These are phyloP conservation scores for Psilanteris sp. DNA, from an alignment of 1,140 invertebrate species.

Conservation along the genomic window DNA sequence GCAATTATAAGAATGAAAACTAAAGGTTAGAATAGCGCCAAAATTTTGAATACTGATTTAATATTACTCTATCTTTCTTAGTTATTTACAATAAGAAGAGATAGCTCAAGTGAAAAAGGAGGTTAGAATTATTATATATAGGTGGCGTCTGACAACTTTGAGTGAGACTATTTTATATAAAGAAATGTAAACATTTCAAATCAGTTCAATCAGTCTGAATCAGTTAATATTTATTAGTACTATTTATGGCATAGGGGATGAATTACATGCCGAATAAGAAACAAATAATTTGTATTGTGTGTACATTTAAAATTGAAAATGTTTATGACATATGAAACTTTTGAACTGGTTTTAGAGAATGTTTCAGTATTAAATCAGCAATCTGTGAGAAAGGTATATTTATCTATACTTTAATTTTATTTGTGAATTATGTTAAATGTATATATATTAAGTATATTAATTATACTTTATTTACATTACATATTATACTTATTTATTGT, in stretches of 20 bases:
- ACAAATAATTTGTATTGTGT: no score
- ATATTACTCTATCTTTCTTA: neutral
- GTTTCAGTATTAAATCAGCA: neutral
- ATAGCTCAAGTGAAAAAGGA: neutral
- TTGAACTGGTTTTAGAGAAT: slow-evolving; percentile 8
- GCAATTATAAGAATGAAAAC: no score
- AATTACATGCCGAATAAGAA: no score
- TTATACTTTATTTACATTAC: neutral
- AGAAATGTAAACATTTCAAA: no score
- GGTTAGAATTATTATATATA: neutral
- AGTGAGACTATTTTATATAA: no score
- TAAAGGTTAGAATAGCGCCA: slow-evolving; percentile 39
- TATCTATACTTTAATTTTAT: neutral
- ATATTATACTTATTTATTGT: neutral
- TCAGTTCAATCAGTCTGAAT: no score
- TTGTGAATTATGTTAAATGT: no score
- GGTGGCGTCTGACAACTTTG: no score
- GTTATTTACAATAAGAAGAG: no score
- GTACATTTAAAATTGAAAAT: neutral
- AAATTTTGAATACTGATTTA: slow-evolving; percentile 3
- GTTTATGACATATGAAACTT: slow-evolving; percentile 24
- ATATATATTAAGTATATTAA: no score
- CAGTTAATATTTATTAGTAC: no score
- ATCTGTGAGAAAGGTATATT: slow-evolving; percentile 4
- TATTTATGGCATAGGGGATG: no score